These are phyloP conservation scores for Ammodytes dubius DNA, from an alignment of 2,113 vertebrate species.

Conservation along the genomic window DNA sequence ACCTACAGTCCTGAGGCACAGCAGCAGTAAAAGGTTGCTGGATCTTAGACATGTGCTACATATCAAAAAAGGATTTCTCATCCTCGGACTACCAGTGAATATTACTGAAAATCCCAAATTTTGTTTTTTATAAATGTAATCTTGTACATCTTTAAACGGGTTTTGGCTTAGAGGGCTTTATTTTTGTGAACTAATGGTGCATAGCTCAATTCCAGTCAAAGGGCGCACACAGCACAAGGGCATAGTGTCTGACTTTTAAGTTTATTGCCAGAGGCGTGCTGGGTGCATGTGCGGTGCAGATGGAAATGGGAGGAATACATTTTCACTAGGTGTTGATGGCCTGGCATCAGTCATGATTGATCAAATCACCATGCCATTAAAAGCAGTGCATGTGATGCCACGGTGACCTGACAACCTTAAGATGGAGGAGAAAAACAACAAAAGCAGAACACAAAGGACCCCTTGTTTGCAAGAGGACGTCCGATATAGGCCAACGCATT, in stretches of 20 bases:
- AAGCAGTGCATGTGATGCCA: background rate
- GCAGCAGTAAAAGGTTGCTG: constrained; percentile 10
- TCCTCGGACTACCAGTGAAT: background rate
- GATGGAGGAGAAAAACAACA: constrained; percentile 3
- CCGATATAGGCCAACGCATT: too few species aligned
- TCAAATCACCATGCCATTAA: constrained; percentile 15
- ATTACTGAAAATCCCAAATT: background rate
- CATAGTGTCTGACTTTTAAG: constrained; percentile 25
- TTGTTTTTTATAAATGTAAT: background rate
- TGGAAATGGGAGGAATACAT: constrained; percentile 46
- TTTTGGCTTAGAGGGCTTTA: constrained; percentile 11
- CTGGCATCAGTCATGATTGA: constrained; percentile 17
- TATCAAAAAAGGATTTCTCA: constrained; percentile 4
- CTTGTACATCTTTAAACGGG: background rate
- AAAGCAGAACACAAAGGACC: background rate
- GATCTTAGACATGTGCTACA: background rate
- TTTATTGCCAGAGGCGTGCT: constrained; percentile 22
- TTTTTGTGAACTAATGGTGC: constrained; percentile 35
- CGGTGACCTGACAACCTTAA: constrained; percentile 14
- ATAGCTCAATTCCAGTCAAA: constrained; percentile 23
- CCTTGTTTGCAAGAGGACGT: too few species aligned
- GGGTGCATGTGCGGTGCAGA: constrained; percentile 26
- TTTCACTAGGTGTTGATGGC: constrained; percentile 23
- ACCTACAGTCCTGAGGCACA: constrained; percentile 44
- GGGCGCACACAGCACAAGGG: constrained; percentile 26